Evolutionary conservation across 2,888 invertebrate genomes (phyloP), one percentile per base, ranked within the genome.

Genomic region (Arge pagana): DNA sequence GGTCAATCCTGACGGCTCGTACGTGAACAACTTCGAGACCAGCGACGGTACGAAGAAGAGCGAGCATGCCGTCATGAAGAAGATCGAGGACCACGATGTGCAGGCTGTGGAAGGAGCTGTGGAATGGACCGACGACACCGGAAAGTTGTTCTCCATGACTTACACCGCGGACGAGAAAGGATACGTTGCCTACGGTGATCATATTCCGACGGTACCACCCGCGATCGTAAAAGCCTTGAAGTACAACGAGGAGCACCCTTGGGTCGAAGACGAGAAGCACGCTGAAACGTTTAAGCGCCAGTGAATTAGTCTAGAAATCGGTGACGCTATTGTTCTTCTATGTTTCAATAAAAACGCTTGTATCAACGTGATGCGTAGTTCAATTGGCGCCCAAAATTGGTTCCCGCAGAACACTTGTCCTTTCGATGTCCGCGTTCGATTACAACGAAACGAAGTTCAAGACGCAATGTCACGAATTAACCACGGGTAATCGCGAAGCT

Each of bases 21-120:
- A 76, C 58, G 55, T 76, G 50, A 76, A 76, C 58, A 76, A 76
- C 57, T 79, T 79, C 59, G 78, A 78, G 62, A 79, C 79, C 53
- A 77, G 75, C 61, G 79, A 79, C 51, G 79, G 79, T n/a, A 79
- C 79, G 52, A 70, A 71, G 52, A 78, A 77, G 48, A 74, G 78
- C 53, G 79, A 79, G 60, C 63, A 72, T 1, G 79, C 79, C 2
- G 72, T 70, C 49, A 72, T 78, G 18, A 78, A 77, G 55, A 72
- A 73, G 53, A 66, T 74, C 13, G 74, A 74, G 35, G 65, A 66
- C n/a, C 77, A 78, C 52, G 69, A 69, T 8, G 70, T 76, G 2
- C 76, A 77, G 2, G 65, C 71, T 31, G 73, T 77, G 11, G 73
- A 77, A 61, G 79, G 79, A 5, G 65, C 72, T 10, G 76, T 56